phyloP scores from a whole-genome alignment of 2,888 invertebrate species.

The Ecdyonurus torrentis region DNA sequence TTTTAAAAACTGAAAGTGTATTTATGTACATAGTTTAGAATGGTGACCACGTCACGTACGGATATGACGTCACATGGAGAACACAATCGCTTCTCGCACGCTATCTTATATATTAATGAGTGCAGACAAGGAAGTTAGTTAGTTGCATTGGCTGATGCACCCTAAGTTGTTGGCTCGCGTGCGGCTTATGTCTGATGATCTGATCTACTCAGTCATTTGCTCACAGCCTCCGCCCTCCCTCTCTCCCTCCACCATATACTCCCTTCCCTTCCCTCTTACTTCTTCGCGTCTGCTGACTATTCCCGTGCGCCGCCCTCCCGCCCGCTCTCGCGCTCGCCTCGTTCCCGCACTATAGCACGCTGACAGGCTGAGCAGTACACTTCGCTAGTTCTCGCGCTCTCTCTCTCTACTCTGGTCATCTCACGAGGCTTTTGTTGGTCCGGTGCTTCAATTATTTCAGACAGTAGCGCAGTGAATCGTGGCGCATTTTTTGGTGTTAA shows the following conservation, averaged over 20 bases:
- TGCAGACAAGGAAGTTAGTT: too few species aligned
- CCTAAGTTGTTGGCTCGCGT: background rate
- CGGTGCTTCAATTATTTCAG: too few species aligned
- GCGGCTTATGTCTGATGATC: background rate
- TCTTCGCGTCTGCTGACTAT: background rate
- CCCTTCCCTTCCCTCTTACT: background rate
- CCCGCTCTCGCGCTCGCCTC: background rate
- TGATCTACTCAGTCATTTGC: background rate
- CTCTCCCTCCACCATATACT: background rate
- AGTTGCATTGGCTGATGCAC: background rate
- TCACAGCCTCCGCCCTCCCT: background rate
- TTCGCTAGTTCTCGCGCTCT: too few species aligned
- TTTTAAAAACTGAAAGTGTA: too few species aligned
- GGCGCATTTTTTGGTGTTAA: too few species aligned
- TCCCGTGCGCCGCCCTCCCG: background rate
- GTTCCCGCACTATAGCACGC: background rate
- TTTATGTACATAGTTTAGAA: too few species aligned
- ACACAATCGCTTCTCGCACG: background rate
- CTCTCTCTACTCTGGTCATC: too few species aligned
- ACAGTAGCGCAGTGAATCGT: too few species aligned
- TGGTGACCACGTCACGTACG: background rate
- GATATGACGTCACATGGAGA: background rate
- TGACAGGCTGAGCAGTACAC: background rate
- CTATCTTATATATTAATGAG: background rate
- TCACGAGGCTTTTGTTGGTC: too few species aligned